A percentile compares a stretch with the other conserved stretches of the same genome.
Conservation (phyloP, 2,888 invertebrate genomes). For the Oegoconia quadripuncta region DNA sequence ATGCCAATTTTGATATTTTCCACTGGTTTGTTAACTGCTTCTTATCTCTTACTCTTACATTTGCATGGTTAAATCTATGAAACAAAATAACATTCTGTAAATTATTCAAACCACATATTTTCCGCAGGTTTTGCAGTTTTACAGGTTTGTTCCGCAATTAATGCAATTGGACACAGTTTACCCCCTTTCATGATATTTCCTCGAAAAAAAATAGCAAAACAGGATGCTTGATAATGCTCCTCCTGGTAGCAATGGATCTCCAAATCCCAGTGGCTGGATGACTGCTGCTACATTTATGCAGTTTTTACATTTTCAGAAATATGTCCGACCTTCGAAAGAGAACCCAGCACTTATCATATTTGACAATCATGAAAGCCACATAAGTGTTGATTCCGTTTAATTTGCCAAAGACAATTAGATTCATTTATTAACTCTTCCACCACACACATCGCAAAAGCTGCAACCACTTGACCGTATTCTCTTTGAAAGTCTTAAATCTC, state of each 20-base stretch:
- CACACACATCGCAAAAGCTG: constrained; percentile 27
- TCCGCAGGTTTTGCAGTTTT: too few species aligned
- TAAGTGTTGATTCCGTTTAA: constrained; percentile 29
- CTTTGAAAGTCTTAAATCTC: constrained; percentile 25
- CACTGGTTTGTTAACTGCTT: too few species aligned
- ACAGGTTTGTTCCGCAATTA: constrained; percentile 33
- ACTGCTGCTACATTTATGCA: constrained; percentile 27
- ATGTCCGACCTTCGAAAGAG: constrained; percentile 26
- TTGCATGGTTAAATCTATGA: too few species aligned
- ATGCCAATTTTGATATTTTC: too few species aligned
- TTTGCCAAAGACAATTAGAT: constrained; percentile 42
- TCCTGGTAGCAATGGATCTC: constrained; percentile 34
- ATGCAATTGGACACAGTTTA: constrained; percentile 37
- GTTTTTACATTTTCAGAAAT: constrained; percentile 34
- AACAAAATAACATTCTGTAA: too few species aligned
- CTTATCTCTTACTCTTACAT: too few species aligned
- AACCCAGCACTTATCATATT: constrained; percentile 30
- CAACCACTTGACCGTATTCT: constrained; percentile 40
- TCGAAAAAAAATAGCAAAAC: constrained; percentile 33
- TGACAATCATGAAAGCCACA: constrained; percentile 35
- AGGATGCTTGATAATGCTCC: constrained; percentile 40
- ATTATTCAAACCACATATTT: too few species aligned
- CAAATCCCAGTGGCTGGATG: constrained; percentile 40
- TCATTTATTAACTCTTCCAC: constrained; percentile 40
- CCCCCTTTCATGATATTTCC: constrained; percentile 51